Percentiles rank a stretch among this genome's conserved stretches.
Conservation (phyloP, 2,888 invertebrate species). For the Plemyria rubiginata region DNA sequence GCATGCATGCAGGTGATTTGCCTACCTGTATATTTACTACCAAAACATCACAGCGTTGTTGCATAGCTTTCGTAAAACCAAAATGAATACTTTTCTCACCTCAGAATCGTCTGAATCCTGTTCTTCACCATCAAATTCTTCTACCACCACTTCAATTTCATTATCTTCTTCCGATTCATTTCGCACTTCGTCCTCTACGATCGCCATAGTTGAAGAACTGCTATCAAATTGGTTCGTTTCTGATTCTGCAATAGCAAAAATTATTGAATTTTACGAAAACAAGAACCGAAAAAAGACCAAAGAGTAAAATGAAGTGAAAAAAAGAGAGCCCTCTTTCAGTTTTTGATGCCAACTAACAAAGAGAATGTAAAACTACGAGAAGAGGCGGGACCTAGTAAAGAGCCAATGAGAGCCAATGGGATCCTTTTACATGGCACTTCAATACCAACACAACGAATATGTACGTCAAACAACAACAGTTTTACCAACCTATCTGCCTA, state of each 20-base stretch:
- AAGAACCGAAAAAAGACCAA: background rate
- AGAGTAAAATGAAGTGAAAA: no score
- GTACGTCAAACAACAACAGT: no score
- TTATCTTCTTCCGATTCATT: conserved; percentile 80
- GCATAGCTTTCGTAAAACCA: background rate
- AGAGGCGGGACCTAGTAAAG: no score
- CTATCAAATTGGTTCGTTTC: conserved; percentile 5
- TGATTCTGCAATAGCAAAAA: background rate
- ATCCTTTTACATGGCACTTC: no score
- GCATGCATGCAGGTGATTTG: background rate
- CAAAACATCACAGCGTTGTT: background rate
- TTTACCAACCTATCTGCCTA: no score
- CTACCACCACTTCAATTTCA: conserved; percentile 77
- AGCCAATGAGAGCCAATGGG: no score
- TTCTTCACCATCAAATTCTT: conserved; percentile 70
- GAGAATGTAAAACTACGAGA: no score
- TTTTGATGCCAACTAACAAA: no score
- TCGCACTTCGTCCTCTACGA: conserved; percentile 77
- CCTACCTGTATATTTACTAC: no score
- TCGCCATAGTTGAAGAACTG: conserved; percentile 64
- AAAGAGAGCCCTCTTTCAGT: no score
- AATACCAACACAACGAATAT: no score
- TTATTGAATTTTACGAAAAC: background rate
- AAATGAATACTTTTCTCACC: conserved; percentile 51
- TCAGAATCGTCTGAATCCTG: conserved; percentile 78